phyloP scores from a whole-genome alignment of 1,140 invertebrate species.

The Orius insidiosus region DNA sequence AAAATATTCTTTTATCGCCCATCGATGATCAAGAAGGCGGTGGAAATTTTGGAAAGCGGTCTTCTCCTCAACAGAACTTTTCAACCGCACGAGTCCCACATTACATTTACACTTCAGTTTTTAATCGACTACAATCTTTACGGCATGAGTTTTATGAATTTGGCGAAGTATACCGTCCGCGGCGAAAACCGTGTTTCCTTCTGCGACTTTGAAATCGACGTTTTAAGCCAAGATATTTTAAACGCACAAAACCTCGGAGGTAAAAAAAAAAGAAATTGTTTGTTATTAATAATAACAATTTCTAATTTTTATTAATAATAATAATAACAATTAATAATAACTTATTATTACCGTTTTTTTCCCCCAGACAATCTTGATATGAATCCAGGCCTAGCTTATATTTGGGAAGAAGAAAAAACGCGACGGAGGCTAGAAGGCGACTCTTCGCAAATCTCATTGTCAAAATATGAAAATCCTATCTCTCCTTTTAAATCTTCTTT shows the following conservation, averaged over 20 bases:
- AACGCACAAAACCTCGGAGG: no score
- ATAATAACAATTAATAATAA: no score
- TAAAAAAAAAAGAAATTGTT: no score
- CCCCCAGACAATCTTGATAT: conserved; percentile 28
- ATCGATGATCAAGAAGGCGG: conserved; percentile 54
- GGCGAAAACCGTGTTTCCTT: conserved; percentile 8
- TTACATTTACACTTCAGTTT: conserved; percentile 84
- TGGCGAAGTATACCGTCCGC: conserved; percentile 24
- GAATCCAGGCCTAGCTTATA: conserved; percentile 78
- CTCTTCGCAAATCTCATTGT: conserved; percentile 6
- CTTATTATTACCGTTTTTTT: no score
- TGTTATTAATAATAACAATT: no score
- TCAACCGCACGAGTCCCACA: conserved; percentile 89
- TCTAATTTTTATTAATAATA: no score
- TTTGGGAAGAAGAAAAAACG: no score
- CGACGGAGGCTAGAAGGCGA: conserved; percentile 26
- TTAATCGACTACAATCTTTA: conserved; percentile 95
- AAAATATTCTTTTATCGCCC: conserved; percentile 93
- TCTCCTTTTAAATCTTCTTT: background rate
- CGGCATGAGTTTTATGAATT: conserved; percentile 85
- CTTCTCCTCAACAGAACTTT: conserved; percentile 59
- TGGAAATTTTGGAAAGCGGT: conserved; percentile 54
- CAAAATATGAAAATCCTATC: conserved; percentile 1
- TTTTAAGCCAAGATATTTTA: no score
- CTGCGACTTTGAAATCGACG: conserved; percentile 34